Evolutionary conservation across 1,140 invertebrate species (phyloP).

Genomic region (Portunus trituberculatus): DNA sequence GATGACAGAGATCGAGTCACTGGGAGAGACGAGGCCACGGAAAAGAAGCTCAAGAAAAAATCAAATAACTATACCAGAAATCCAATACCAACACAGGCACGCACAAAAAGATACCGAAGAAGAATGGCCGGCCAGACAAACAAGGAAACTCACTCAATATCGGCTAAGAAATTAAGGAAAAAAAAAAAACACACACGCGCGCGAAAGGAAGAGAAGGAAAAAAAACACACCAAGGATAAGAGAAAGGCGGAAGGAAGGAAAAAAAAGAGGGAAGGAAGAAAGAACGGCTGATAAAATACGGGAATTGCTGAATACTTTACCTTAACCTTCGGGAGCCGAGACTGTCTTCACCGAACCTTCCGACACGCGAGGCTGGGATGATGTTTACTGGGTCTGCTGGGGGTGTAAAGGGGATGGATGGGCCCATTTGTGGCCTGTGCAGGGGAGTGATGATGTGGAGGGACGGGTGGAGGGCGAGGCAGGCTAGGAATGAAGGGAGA

Average conservation of each 20-base stretch:
- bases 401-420: background rate
- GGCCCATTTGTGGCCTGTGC: constrained; percentile 10
- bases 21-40: background rate
- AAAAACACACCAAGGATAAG: background rate
- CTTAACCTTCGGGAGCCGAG: background rate
- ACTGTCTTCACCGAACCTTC: background rate
- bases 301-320: background rate
- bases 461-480: background rate
- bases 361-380: background rate
- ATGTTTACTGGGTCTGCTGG: background rate
- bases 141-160: background rate
- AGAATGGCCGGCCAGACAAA: background rate
- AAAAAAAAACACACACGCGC: background rate
- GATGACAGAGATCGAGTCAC: background rate
- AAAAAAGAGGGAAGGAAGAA: background rate
- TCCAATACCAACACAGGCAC: too few relatives aligned
- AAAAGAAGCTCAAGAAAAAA: background rate
- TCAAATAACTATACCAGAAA: too few relatives aligned
- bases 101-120: background rate
- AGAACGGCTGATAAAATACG: background rate
- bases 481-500: background rate
- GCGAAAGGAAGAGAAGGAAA: background rate
- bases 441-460: background rate
- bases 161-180: background rate
- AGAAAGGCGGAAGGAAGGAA: background rate